Evolutionary conservation across 2,797 vertebrate genomes (phyloP).

Genomic region (Benthosema pterotum): DNA sequence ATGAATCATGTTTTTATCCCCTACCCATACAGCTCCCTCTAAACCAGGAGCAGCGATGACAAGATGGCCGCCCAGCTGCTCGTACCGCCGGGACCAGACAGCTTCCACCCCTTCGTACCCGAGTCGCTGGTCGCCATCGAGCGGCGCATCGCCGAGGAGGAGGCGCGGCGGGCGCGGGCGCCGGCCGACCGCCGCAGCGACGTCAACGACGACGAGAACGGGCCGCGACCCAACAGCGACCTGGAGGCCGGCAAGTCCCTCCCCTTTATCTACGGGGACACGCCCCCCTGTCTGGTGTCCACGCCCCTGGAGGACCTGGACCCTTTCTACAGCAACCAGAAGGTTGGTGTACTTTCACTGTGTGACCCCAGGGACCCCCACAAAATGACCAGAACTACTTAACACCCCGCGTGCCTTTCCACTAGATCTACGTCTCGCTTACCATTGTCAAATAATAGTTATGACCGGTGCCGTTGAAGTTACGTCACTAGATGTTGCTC

Average conservation of each 20-base stretch:
- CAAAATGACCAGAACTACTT: too few species aligned
- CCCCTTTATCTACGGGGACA: conserved; percentile 96
- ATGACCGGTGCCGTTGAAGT: too few species aligned
- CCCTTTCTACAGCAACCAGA: conserved; percentile 93
- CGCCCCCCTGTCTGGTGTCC: conserved; percentile 88
- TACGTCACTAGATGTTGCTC: too few species aligned
- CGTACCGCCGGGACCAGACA: conserved; percentile 98
- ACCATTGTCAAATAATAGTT: too few species aligned
- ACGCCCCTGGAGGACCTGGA: conserved; percentile 96
- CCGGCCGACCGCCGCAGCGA: conserved; percentile 63
- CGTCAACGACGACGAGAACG: conserved; percentile 86
- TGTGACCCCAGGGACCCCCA: too few species aligned
- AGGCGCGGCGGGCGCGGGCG: conserved; percentile 82
- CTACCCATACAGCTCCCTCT: conserved; percentile 70
- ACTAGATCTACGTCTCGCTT: too few species aligned
- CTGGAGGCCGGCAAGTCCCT: conserved; percentile 96
- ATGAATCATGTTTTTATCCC: too few species aligned
- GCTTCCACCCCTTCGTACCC: conserved; percentile 93
- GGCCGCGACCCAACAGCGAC: conserved; percentile 95
- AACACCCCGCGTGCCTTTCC: too few species aligned
- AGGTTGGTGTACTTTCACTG: too few species aligned
- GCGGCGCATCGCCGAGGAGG: conserved; percentile 91
- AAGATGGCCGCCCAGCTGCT: conserved; percentile 97
- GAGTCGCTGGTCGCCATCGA: conserved; percentile 96
- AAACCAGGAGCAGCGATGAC: conserved; percentile 96